Evolutionary conservation across 2,888 invertebrate species (phyloP).

Genomic region (Eristalis intricaria): DNA sequence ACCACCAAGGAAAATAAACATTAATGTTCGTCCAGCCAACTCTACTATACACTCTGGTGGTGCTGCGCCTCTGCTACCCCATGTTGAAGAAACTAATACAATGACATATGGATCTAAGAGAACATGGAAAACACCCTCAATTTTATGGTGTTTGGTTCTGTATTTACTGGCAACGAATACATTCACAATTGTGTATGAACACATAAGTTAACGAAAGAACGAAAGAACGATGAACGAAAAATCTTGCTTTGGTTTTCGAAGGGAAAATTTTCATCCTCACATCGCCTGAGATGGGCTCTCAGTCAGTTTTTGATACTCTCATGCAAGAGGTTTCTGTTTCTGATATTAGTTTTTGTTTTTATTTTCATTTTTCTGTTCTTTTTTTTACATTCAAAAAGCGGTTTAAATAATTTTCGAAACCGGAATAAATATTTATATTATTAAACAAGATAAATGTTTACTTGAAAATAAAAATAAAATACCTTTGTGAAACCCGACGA

Average conservation of each 20-base stretch:
- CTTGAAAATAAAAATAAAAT: not conserved
- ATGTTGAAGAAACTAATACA: not conserved
- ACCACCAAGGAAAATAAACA: not conserved
- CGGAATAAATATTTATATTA: not conserved
- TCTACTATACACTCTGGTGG: no score
- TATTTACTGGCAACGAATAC: not conserved
- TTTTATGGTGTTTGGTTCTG: constrained; percentile 17
- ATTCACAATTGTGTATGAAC: constrained; percentile 1
- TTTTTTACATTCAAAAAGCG: not conserved
- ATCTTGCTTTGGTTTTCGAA: constrained; percentile 31
- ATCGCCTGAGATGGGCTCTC: constrained; percentile 73
- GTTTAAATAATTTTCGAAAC: not conserved
- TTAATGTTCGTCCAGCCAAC: not conserved
- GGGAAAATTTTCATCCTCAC: constrained; percentile 51
- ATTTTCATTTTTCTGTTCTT: not conserved
- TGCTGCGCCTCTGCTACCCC: no score
- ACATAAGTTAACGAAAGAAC: constrained; percentile 52
- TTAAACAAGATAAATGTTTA: not conserved
- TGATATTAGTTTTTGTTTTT: constrained; percentile 70
- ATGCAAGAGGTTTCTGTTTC: constrained; percentile 75
- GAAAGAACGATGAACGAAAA: constrained; percentile 20
- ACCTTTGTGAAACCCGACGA: not conserved
- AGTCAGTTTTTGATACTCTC: constrained; percentile 81
- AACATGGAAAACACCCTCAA: constrained; percentile 34
- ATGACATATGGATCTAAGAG: constrained; percentile 7